Conservation (phyloP, 2,797 vertebrate species). For the Phoebastria nigripes region DNA sequence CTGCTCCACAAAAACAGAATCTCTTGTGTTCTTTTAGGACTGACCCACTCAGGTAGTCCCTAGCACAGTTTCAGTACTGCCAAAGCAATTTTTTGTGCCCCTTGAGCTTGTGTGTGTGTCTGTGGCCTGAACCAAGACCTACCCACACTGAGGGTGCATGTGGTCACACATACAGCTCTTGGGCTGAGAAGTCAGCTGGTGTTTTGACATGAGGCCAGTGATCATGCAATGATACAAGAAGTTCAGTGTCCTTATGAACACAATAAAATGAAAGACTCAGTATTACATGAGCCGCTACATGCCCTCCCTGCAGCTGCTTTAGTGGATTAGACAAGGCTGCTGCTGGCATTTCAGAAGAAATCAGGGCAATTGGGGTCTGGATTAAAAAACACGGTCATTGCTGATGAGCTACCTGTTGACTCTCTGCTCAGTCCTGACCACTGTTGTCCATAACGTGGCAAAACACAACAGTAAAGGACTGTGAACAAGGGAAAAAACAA, state of each 20-base stretch:
- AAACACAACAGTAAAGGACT: neutral
- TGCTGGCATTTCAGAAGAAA: neutral
- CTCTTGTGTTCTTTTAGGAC: neutral
- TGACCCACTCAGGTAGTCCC: neutral
- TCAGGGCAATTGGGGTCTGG: neutral
- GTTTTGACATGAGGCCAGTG: neutral
- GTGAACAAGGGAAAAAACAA: neutral
- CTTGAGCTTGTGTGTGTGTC: neutral
- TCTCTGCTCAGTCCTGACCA: neutral
- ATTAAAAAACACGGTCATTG: neutral
- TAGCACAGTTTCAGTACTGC: neutral
- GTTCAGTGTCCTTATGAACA: neutral
- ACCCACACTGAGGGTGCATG: fast-evolving
- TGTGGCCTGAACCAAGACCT: neutral
- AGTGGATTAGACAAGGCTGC: neutral
- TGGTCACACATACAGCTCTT: neutral
- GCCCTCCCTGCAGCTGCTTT: neutral
- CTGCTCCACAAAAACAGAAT: neutral
- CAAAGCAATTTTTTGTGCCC: neutral
- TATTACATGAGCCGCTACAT: neutral
- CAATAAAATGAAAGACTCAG: neutral
- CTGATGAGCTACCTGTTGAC: neutral
- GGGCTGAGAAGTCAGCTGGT: neutral
- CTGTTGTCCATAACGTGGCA: neutral
- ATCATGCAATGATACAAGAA: neutral